A percentile compares a stretch with the other conserved stretches of the same genome.
These are phyloP conservation scores for Helogale parvula DNA, from an alignment of 2,113 vertebrate species.

Conservation along the genomic window DNA sequence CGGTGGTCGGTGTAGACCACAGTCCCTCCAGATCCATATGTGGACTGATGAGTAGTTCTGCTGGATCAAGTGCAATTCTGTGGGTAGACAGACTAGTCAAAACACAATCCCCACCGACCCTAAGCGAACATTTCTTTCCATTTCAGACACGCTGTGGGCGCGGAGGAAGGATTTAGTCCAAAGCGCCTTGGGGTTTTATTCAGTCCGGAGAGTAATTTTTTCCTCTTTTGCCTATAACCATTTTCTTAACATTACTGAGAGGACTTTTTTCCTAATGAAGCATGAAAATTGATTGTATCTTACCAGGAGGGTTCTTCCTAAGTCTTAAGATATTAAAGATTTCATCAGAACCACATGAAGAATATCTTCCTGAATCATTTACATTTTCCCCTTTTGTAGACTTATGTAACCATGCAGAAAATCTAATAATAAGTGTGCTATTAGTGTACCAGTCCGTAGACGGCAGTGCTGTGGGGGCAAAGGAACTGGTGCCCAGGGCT, in stretches of 20 bases:
- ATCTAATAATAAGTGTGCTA: slow-evolving; percentile 89
- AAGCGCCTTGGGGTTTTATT: slow-evolving; percentile 68
- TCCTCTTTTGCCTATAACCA: slow-evolving; percentile 80
- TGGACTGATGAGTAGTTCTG: not conserved
- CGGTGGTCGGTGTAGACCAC: not conserved
- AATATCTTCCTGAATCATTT: slow-evolving; percentile 89
- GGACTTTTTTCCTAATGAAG: slow-evolving; percentile 83
- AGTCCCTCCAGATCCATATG: not conserved
- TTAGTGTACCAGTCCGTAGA: slow-evolving; percentile 83
- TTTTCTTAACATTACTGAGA: slow-evolving; percentile 84
- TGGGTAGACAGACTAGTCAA: not conserved
- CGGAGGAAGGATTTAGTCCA: slow-evolving; percentile 73
- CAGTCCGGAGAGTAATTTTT: slow-evolving; percentile 63
- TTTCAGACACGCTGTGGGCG: not conserved
- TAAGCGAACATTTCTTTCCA: not conserved
- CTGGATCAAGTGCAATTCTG: not conserved
- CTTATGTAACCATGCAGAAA: slow-evolving; percentile 91
- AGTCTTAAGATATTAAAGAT: slow-evolving; percentile 86
- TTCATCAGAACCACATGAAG: slow-evolving; percentile 85
- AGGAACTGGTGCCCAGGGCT: slow-evolving; percentile 71
- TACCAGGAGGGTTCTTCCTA: slow-evolving; percentile 84
- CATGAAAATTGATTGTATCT: slow-evolving; percentile 87
- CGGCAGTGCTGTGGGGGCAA: slow-evolving; percentile 74
- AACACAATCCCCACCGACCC: not conserved
- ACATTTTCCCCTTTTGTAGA: slow-evolving; percentile 85